phyloP scores from a whole-genome alignment of 2,797 vertebrate genomes.

The Enteromius radiatus region DNA sequence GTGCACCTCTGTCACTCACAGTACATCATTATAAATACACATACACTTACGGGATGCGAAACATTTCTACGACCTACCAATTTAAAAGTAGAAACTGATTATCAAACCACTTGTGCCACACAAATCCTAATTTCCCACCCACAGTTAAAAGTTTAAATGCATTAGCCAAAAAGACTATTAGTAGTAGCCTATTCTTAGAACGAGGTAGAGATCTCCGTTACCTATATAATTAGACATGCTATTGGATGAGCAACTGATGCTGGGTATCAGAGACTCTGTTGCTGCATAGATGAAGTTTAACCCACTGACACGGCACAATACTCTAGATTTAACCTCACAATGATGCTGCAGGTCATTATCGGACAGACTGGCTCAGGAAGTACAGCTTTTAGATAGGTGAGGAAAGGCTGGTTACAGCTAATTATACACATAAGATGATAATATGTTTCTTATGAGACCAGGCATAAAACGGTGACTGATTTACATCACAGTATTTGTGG shows the following conservation, averaged over 20 bases:
- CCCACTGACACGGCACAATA: neutral
- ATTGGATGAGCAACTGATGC: conserved; percentile 21
- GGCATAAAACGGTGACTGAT: conserved; percentile 38
- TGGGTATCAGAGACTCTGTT: conserved; percentile 25
- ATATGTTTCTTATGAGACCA: conserved; percentile 19
- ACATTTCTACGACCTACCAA: conserved; percentile 51
- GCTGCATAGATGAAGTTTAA: conserved; percentile 45
- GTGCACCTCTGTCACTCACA: conserved; percentile 68
- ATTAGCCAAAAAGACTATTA: conserved; percentile 32
- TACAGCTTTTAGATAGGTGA: conserved; percentile 6
- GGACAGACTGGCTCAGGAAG: conserved; percentile 26
- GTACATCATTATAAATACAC: conserved; percentile 80
- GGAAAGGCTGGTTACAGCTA: conserved; percentile 18
- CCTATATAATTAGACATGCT: conserved; percentile 17
- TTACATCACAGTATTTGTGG: conserved; percentile 53
- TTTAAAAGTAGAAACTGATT: conserved; percentile 61
- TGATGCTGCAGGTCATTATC: neutral
- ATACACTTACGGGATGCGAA: conserved; percentile 64
- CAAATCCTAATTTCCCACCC: conserved; percentile 10
- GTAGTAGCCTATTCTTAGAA: conserved; percentile 6
- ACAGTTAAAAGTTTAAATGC: conserved; percentile 26
- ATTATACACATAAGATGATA: conserved; percentile 16
- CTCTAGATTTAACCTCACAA: conserved; percentile 24
- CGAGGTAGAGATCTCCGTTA: conserved; percentile 50
- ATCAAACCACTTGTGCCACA: conserved; percentile 67